Base-by-base conservation (phyloP, 2,113 vertebrate species). In the Aldabrachelys gigantea region DNA sequence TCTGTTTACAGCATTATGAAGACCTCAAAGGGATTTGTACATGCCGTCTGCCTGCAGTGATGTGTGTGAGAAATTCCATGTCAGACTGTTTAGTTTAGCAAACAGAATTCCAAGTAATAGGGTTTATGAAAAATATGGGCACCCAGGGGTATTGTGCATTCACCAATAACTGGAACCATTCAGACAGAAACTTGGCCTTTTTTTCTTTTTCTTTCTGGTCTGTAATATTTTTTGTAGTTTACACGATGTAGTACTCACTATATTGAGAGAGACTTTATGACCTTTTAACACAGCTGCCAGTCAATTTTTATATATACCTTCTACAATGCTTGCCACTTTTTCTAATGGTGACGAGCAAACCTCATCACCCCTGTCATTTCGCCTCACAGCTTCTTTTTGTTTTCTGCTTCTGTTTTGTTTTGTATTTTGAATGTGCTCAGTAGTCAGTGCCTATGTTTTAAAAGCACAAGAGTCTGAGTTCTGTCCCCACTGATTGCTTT, bases 1-100 rank as follows among this genome's bases (percentile, higher is more conserved):
- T 98, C 97, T 98, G 96, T 97, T 98, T 97, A 98, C 96, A 91
- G n/a, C 1, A 7, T 72, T 88, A 53, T 17, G 93, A 92, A 88
- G 95, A 72, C 82, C 97, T 97, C 96, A 88, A 31, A 98, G 97
- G 95, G 95, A 94, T 97, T 97, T 53, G 27, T 72, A 76, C 52
- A 4, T 62, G 35, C 87, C 1, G 6, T 91, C 87, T 91, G 89
- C 96, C 89, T 96, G 93, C 81, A 80, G 93, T 91, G 93, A 95
- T 95, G 59, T 94, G 56, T 96, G 83, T 76, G 57, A 96, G 90
- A 88, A 94, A 93, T 92, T 83, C 62, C 52, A 84, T 85, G 92
- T 97, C 96, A 91, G 79, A 85, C 50, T 89, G 90, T 91, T 94
- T 90, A 92, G 84, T 97, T 97, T 82, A 95, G 92, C 41, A 96